A percentile compares a stretch with the other conserved stretches of the same genome.
Conservation (phyloP, 1,140 invertebrate genomes). For the Forficula auricularia region DNA sequence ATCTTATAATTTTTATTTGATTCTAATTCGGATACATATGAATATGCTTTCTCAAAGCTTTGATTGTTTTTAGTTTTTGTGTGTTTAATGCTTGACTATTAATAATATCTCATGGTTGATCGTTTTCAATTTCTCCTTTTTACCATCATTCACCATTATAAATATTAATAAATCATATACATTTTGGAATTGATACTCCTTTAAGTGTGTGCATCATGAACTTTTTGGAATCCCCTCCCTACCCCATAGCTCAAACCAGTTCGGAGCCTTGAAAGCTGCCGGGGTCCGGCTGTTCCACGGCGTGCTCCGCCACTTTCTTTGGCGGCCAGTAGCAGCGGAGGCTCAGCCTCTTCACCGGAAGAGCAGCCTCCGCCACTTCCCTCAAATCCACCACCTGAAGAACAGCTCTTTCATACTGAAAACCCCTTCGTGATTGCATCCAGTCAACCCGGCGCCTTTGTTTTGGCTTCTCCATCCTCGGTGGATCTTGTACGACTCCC, state of each 20-base stretch:
- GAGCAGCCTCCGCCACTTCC: too few relatives aligned
- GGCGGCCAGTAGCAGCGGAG: not conserved
- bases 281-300: slow-evolving; percentile 25
- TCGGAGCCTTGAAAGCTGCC: slow-evolving; percentile 38
- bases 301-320: slow-evolving; percentile 14
- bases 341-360: too few relatives aligned
- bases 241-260: slow-evolving; percentile 34
- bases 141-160: too few relatives aligned
- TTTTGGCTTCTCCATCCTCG: slow-evolving; percentile 17
- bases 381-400: too few relatives aligned
- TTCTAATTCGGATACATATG: slow-evolving; percentile 2
- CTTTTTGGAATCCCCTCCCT: not conserved
- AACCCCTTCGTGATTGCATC: too few relatives aligned
- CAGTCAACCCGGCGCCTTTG: slow-evolving; percentile 18
- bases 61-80: slow-evolving; percentile 3
- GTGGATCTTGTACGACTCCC: slow-evolving; percentile 25
- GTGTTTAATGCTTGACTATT: not conserved
- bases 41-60: slow-evolving; percentile 7
- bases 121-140: too few relatives aligned
- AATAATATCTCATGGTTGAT: too few relatives aligned
- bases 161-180: too few relatives aligned
- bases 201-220: too few relatives aligned
- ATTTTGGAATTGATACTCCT: too few relatives aligned
- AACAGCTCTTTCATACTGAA: too few relatives aligned
- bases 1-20: not conserved